Base-by-base conservation (phyloP, 2,113 vertebrate genomes). In the Zapus hudsonius region DNA sequence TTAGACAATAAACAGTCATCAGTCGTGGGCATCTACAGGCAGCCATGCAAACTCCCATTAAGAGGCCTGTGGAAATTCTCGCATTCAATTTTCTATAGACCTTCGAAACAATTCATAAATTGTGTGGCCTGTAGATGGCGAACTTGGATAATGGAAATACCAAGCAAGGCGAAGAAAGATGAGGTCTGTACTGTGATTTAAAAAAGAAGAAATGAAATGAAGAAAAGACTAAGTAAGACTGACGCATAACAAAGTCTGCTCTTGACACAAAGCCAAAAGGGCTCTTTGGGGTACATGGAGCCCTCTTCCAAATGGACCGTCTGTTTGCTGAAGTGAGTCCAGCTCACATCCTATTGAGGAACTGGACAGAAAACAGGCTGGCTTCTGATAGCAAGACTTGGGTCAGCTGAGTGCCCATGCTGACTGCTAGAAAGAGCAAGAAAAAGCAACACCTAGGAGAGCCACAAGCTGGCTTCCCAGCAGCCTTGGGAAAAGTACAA, bases 61-160 rank as follows among this genome's bases (percentile, higher is more conserved):
- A 73, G 42, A 86, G 40, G n/a, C 69, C 31, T 0, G 0, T 6
- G 23, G 15, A 38, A 73, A 69, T 67, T 67, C n/a, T 42, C 63
- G 47, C n/a, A 15, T 1, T 52, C 16, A 2, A 13, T 63, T 61
- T 66, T 52, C 70, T 36, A 12, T 40, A 59, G 66, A 55, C 19
- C 29, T 89, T 64, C 33, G 72, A 42, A 79, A 38, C 19, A 38
- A 11, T 40, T 33, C 84, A 33, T 55, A 81, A 81, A 23, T 42
- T 4, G 0, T 47, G 2, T 73, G 80, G 36, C 92, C 94, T 95
- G 91, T 57, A 95, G 81, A 17, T 95, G 94, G 92, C 92, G 81
- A 80, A 29, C 93, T 95, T 95, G 94, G 92, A 66, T 94, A 89
- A 90, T 33, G 36, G n/a, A 52, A 95, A 13, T 55, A 12, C 25